Conservation (phyloP, 1,140 invertebrate species). For the Drosophila punjabiensis region DNA sequence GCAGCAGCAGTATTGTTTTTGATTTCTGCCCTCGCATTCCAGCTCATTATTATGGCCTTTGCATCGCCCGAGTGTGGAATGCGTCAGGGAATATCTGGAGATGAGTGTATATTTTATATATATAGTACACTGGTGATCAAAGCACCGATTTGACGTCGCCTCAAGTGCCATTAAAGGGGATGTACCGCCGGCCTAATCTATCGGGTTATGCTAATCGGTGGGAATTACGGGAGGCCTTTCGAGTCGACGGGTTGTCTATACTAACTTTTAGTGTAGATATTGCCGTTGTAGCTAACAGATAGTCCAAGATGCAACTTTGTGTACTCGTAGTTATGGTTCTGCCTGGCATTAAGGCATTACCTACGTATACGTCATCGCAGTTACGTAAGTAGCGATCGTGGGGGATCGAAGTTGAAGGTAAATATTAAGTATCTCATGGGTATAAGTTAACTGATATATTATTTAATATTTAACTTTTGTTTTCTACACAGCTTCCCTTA, state of each 20-base stretch:
- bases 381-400: not conserved
- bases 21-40: constrained; percentile 45
- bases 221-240: not conserved
- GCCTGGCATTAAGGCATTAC: not conserved
- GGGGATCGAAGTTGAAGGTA: not conserved
- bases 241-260: not conserved
- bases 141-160: not conserved
- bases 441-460: too few relatives aligned
- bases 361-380: not conserved
- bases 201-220: constrained; percentile 3
- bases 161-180: not conserved
- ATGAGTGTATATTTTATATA: constrained; percentile 13
- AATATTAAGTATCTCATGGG: too few relatives aligned
- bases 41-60: constrained; percentile 73
- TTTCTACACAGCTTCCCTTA: constrained; percentile 4
- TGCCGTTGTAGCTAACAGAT: constrained; percentile 2
- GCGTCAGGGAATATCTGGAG: constrained; percentile 1
- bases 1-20: constrained; percentile 45
- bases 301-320: not conserved
- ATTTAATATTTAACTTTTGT: not conserved
- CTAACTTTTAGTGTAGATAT: not conserved
- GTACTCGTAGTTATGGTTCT: not conserved
- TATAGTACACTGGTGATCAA: not conserved
- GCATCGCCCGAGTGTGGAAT: constrained; percentile 51
- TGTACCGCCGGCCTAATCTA: not conserved